Base-by-base conservation (phyloP, 1,140 invertebrate species). In the Riptortus pedestris region DNA sequence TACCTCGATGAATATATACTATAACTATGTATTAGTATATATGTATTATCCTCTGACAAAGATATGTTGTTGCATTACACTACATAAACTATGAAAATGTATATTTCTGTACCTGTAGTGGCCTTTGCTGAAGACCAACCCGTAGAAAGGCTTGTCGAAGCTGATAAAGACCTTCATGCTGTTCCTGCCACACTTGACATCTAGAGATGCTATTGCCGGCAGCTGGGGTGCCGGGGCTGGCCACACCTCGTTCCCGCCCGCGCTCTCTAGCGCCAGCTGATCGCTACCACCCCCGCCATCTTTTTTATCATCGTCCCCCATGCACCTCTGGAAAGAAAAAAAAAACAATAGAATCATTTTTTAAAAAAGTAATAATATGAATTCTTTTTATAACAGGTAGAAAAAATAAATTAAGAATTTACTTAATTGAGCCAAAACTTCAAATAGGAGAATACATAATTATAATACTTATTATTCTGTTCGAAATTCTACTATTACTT, bases 181-280 rank as follows among this genome's bases (percentile, higher is more conserved):
- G 45, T 91, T 94, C 75, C 95, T 96, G 74, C 95, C 92, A 74
- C 93, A 96, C 73, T 94, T 91, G 47, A 96, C 93, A 76, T 96
- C 91, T 28, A 95, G 74, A 70, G 90, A 86, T 72, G 91, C 91
- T 68, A 94, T 93, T 73, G 92, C 88, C 1, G 91, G 91, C 72
- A 91, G 91, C 71, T 93, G 90, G 1, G 86, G 85, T 22, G 85
- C 84, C 14, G 86, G 83, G 58, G 91, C 72, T 90, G 64, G 43
- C 47, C 61, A 65, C 48, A 60, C 43, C 33, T 59, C 33, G 20
- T 52, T 18, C 55, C 63, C 60, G 4, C 28, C 20, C 16, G 22
- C 24, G 43, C 33, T 60, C 64, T 66, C 67, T 64, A 65, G 60
- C 3, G 67, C 67, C 28, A 68, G 33, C 55, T 68, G 67, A 59